A percentile compares a stretch with the other conserved stretches of the same genome.
phyloP scores from a whole-genome alignment of 2,888 invertebrate genomes.

The Chironomus riparius region DNA sequence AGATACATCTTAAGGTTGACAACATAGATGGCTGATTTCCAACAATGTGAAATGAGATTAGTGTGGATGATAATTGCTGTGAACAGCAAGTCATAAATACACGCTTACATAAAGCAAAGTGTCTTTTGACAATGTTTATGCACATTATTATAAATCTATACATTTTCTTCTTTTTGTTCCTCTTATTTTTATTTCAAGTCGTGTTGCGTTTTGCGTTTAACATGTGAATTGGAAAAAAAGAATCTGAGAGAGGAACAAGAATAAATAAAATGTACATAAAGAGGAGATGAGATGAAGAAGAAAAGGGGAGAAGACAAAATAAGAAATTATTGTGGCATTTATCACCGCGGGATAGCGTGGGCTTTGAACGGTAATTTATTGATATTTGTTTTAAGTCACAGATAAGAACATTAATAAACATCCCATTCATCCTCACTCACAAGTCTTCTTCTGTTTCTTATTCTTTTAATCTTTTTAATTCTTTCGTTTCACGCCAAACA shows the following conservation, averaged over 20 bases:
- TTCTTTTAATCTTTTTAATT: neutral
- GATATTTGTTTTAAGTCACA: conserved; percentile 19
- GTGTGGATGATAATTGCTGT: neutral
- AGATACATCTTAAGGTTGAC: no score
- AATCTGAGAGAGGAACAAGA: neutral
- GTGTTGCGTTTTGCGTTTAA: neutral
- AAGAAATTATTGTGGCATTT: conserved; percentile 11
- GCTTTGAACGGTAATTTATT: conserved; percentile 20
- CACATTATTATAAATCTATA: neutral
- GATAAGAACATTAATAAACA: conserved; percentile 20
- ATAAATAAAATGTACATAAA: neutral
- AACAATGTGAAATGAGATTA: neutral
- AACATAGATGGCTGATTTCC: no score
- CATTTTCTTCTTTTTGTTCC: neutral
- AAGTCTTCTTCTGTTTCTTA: neutral
- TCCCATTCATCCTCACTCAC: conserved; percentile 6
- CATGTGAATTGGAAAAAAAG: neutral
- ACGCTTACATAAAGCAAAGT: neutral
- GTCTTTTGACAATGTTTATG: neutral
- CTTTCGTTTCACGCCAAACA: neutral
- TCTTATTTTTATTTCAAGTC: neutral
- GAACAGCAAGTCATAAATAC: neutral
- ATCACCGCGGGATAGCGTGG: conserved; percentile 18
- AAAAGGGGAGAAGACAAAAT: neutral
- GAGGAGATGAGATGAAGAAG: neutral